Base-by-base conservation (phyloP, 2,888 invertebrate genomes). In the Sesamia inferens region DNA sequence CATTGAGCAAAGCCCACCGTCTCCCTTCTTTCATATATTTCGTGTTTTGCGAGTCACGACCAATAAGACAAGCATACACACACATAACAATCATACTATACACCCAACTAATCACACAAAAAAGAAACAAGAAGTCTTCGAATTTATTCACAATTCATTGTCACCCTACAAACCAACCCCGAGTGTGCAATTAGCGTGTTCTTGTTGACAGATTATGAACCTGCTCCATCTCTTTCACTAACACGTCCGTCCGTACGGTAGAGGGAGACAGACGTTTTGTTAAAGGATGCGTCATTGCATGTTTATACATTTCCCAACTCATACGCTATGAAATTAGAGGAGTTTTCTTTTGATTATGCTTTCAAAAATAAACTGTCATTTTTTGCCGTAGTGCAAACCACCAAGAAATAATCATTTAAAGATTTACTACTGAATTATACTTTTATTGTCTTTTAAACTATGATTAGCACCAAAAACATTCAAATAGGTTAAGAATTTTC, bases 161-260 rank as follows among this genome's bases (percentile, higher is more conserved):
- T 31, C 82, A 85, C 83, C 77, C 79, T 68, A 88, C 70, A 19
- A 74, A 83, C 81, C 87, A 85, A 88, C 82, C 31, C 86, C 87
- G 89, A 92, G 92, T 89, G 89, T 90, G 92, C 93, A 93, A 93
- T 93, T 93, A 93, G 92, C 88, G 91, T 88, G 84, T 89, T 90
- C 92, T 93, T 93, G 93, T 93, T 93, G 90, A 91, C 92, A 91
- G 91, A 93, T 92, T 92, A 91, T 90, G 85, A 86, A 84, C 66
- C 74, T 79, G 65, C 54, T 76, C 31, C 63, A 22, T 92, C 90
- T 86, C 87, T 74, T 71, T 90, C 84, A 24, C 78, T 71, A 88
- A 5, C 57, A 51, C n/a, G 0, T n/a, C 31, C 39, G 7, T 8
- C 6, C 4, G n/a, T 48, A 62, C 4, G 86, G 65, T 69, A 78